These are phyloP conservation scores for Campopleginae sp. DNA, from an alignment of 2,888 invertebrate species.

Conservation along the genomic window DNA sequence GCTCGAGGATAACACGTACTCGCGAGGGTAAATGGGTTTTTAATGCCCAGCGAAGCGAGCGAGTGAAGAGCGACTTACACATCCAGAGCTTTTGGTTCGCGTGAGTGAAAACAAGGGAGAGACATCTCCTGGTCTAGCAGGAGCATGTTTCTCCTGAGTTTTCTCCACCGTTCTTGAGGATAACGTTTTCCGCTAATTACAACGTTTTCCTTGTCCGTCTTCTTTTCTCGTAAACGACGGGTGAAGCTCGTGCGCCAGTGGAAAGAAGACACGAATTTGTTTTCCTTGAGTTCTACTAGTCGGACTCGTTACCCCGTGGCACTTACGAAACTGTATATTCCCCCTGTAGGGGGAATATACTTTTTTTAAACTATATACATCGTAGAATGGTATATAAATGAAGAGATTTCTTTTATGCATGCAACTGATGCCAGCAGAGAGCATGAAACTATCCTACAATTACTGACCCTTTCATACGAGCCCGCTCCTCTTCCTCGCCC, in stretches of 20 bases:
- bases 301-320: conserved; percentile 25
- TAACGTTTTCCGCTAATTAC: conserved; percentile 62
- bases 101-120: not conserved
- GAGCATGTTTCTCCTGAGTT: conserved; percentile 8
- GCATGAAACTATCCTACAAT: conserved; percentile 61
- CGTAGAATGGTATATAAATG: conserved; percentile 50
- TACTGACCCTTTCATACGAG: conserved; percentile 62
- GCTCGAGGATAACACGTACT: conserved; percentile 36
- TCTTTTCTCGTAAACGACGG: conserved; percentile 47
- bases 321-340: conserved; percentile 11
- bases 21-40: conserved; percentile 61
- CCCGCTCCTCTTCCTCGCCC: conserved; percentile 21
- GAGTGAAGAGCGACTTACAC: conserved; percentile 25
- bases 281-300: conserved; percentile 30
- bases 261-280: conserved; percentile 41
- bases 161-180: conserved; percentile 31
- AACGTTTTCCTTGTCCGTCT: conserved; percentile 42
- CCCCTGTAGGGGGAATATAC: not conserved
- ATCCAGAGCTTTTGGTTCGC: conserved; percentile 3
- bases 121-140: not conserved
- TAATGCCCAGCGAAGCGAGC: conserved; percentile 58
- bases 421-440: conserved; percentile 39
- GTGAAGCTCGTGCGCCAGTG: conserved; percentile 14
- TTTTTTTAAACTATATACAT: conserved; percentile 2
- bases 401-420: conserved; percentile 60